phyloP scores from a whole-genome alignment of 2,113 vertebrate genomes.

The Mystacornis crossleyi region DNA sequence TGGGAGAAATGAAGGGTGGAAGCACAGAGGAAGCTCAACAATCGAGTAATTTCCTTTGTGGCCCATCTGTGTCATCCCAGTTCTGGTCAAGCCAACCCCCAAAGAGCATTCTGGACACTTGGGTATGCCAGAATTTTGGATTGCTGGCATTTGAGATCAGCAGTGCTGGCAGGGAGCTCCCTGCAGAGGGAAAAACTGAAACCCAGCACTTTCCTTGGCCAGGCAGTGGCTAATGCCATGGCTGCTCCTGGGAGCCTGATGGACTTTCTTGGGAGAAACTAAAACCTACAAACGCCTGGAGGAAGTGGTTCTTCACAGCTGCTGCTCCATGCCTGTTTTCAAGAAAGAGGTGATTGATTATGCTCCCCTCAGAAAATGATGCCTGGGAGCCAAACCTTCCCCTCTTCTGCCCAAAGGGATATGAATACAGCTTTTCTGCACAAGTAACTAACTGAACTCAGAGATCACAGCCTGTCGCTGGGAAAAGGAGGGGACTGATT shows the following conservation, averaged over 20 bases:
- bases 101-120: fast-evolving
- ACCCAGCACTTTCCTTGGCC: neutral
- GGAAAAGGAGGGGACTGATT: neutral
- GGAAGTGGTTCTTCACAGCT: neutral
- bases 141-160: neutral
- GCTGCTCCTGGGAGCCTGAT: neutral
- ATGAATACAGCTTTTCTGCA: neutral
- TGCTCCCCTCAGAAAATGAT: fast-evolving
- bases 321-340: neutral
- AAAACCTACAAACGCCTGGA: neutral
- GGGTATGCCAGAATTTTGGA: fast-evolving
- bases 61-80: neutral
- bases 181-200: neutral
- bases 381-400: neutral
- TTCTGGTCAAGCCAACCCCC: neutral
- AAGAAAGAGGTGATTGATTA: neutral
- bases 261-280: neutral
- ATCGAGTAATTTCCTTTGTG: neutral
- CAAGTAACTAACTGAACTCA: neutral
- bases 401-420: neutral
- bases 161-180: neutral
- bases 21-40: neutral
- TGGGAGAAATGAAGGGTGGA: neutral
- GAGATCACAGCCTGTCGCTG: neutral
- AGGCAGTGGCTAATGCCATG: neutral